Percentiles rank a stretch among this genome's conserved stretches.
Evolutionary conservation across 2,113 vertebrate species (phyloP).

Genomic region (Oreochromis niloticus): DNA sequence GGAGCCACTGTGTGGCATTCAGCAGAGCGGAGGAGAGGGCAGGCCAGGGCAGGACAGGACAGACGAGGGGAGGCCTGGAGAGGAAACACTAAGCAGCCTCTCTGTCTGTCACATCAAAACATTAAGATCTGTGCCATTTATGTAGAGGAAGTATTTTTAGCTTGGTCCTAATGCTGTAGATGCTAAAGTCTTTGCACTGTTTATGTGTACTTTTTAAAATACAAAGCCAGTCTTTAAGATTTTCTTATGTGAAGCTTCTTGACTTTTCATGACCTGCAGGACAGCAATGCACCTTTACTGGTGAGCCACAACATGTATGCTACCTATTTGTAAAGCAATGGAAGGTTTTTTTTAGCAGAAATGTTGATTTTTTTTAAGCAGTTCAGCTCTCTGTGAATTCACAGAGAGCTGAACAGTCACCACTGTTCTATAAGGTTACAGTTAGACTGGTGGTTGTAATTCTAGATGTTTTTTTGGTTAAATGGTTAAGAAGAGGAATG

Average conservation of each 20-base stretch:
- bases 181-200: background rate
- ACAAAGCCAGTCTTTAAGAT: background rate
- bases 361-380: background rate
- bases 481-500: conserved; percentile 23
- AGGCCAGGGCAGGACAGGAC: conserved; percentile 1
- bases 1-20: conserved; percentile 67
- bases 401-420: no score
- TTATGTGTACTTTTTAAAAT: background rate
- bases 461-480: conserved; percentile 11
- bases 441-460: background rate
- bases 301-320: background rate
- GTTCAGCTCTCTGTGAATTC: background rate
- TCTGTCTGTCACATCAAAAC: background rate
- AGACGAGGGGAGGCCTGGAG: background rate
- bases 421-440: background rate
- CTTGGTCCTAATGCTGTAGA: background rate
- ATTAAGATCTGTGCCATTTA: background rate
- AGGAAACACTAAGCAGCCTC: background rate
- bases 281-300: background rate
- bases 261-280: background rate
- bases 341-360: background rate
- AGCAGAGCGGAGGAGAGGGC: conserved; percentile 65
- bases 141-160: background rate
- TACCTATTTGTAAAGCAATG: background rate
- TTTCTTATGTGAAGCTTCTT: background rate